These are phyloP conservation scores for Schizothorax lantsangensis DNA, from an alignment of 2,797 vertebrate species.

Conservation along the genomic window DNA sequence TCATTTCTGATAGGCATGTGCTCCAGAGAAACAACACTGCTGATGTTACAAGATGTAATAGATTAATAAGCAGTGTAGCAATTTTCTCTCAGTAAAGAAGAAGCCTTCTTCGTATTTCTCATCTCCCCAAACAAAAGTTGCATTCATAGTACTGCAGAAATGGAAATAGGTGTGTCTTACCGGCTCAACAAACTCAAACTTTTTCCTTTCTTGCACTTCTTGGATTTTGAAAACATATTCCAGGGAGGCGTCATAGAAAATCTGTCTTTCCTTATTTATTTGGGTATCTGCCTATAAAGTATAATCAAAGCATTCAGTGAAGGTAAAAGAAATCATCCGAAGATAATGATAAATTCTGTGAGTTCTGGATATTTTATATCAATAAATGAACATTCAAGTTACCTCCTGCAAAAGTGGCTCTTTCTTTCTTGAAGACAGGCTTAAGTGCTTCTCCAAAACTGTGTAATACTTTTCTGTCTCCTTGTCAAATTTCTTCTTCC, in stretches of 20 bases:
- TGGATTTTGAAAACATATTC: conserved; percentile 99
- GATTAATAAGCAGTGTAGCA: not conserved
- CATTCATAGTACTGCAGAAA: not conserved
- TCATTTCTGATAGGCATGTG: not conserved
- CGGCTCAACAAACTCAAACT: conserved; percentile 99
- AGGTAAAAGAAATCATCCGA: not conserved
- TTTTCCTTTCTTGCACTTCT: conserved; percentile 98
- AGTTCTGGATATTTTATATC: not conserved
- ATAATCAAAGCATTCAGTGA: not conserved
- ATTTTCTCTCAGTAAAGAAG: not conserved
- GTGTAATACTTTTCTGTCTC: conserved; percentile 98
- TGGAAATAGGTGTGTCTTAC: conserved; percentile 76
- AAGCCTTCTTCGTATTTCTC: not conserved
- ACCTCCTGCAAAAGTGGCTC: conserved; percentile 95
- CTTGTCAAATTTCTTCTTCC: conserved; percentile 99
- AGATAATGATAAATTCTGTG: not conserved
- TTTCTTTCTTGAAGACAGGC: conserved; percentile 96
- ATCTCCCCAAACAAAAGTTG: not conserved
- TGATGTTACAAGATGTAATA: conserved; percentile 15
- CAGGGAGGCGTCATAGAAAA: conserved; percentile 95
- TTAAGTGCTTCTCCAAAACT: conserved; percentile 95
- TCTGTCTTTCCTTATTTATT: conserved; percentile 92
- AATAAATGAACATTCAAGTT: conserved; percentile 59
- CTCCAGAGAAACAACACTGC: not conserved
- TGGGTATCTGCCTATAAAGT: conserved; percentile 88